Base-by-base conservation (phyloP, 1,140 invertebrate species). In the Holcopasites calliopsidis region DNA sequence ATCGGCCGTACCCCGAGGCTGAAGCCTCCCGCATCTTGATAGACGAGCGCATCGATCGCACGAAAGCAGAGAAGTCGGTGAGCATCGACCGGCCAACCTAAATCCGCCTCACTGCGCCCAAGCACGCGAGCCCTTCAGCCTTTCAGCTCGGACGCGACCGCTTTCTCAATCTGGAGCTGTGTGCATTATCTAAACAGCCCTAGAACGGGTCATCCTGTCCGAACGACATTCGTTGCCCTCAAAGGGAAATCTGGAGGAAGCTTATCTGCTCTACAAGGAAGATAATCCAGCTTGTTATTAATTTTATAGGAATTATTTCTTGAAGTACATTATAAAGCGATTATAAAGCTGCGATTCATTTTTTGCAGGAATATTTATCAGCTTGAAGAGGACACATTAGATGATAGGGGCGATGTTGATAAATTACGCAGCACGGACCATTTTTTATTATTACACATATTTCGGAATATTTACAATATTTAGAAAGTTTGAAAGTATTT, bases 41-140 rank as follows among this genome's bases (percentile, higher is more conserved):
- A 83, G 79, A 88, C 82, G 78, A 79, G 76, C 50, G 69, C 76
- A 87, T 88, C 75, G 87, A 88, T 85, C 79, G 60, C 65, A 52
- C 58, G 71, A 75, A 80, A 74, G 76, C 68, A 44, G 58, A 71
- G 60, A 72, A 71, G 52, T 50, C 76, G 71, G 52, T 79, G 79
- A 87, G 78, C 80, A 88, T 86, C 78, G 84, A 79, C 79, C 77
- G 84, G 74, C 82, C 84, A 88, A 88, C 85, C 84, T 83, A 88
- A 88, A 88, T 87, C 81, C 82, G 69, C 75, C 68, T 88, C 65
- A 88, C 73, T 85, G 80, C 81, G 64, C 54, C 58, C 26, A 35
- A 76, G 69, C 87, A 88, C 85, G 84, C 85, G 44, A 84, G 85
- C 55, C 77, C 74, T 87, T 79, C 71, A 81, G 62, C 80, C 82